Percentiles rank a stretch among this genome's conserved stretches.
Conservation (phyloP, 2,113 vertebrate species). For the Alces alces region DNA sequence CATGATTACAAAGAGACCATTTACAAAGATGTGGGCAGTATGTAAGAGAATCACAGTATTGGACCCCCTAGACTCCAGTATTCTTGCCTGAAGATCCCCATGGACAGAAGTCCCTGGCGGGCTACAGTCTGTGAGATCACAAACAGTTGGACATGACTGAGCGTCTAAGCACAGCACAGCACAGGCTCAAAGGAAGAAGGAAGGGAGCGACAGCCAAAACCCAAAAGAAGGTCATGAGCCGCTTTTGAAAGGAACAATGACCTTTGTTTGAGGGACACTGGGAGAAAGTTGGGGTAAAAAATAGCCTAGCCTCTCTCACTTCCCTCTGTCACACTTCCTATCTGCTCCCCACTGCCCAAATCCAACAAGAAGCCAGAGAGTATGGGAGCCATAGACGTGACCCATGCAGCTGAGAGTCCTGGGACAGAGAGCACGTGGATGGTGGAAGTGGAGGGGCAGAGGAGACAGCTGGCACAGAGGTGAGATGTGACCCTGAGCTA, state of each 20-base stretch:
- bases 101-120: background rate
- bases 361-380: background rate
- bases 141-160: background rate
- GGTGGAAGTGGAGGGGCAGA: background rate
- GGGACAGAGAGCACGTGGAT: background rate
- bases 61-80: background rate
- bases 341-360: background rate
- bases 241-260: background rate
- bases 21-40: background rate
- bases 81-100: background rate
- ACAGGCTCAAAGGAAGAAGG: background rate
- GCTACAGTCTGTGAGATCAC: background rate
- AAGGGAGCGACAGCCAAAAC: background rate
- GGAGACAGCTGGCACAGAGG: background rate
- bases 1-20: background rate
- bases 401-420: background rate
- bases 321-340: background rate
- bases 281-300: background rate
- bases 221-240: background rate
- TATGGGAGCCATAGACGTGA: no score
- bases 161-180: background rate
- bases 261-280: background rate
- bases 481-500: background rate
- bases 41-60: background rate
- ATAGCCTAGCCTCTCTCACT: background rate